A percentile compares a stretch with the other conserved stretches of the same genome.
Conservation (phyloP, 2,113 vertebrate genomes). For the Phaetusa simplex region DNA sequence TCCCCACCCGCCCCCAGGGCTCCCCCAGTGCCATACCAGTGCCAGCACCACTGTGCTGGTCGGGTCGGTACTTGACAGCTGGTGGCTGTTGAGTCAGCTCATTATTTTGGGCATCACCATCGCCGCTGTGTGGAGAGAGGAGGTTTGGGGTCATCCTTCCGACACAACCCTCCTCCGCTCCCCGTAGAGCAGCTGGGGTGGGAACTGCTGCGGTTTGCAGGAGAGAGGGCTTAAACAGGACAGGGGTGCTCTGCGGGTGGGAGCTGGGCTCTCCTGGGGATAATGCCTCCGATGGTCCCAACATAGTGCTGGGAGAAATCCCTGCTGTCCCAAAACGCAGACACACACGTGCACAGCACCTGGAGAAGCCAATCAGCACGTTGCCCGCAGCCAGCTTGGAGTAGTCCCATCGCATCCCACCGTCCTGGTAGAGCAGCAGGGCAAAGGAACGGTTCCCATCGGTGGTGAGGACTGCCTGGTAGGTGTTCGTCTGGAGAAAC, state of each 20-base stretch:
- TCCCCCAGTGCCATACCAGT: background rate
- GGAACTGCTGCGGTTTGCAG: background rate
- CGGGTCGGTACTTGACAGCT: conserved; percentile 68
- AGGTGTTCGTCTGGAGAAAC: conserved; percentile 29
- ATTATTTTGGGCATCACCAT: conserved; percentile 63
- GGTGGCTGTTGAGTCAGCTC: conserved; percentile 36
- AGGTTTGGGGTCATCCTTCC: background rate
- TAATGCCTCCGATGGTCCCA: accelerated
- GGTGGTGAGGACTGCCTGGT: conserved; percentile 18
- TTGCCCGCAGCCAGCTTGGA: background rate
- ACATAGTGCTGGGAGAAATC: background rate
- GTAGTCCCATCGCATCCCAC: conserved; percentile 23
- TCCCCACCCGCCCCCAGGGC: accelerated
- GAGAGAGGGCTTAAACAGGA: background rate
- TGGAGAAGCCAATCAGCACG: conserved; percentile 42
- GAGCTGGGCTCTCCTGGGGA: background rate
- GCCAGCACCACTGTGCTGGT: conserved; percentile 26
- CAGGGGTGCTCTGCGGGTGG: background rate
- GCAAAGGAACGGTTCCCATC: background rate
- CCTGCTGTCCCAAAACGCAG: background rate
- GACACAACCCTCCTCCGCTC: background rate
- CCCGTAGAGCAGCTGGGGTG: background rate
- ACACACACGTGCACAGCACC: background rate
- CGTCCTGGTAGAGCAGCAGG: conserved; percentile 40
- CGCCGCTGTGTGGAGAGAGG: conserved; percentile 53